These are phyloP conservation scores for Tragopan temminckii DNA, from an alignment of 2,797 vertebrate species.

Conservation along the genomic window DNA sequence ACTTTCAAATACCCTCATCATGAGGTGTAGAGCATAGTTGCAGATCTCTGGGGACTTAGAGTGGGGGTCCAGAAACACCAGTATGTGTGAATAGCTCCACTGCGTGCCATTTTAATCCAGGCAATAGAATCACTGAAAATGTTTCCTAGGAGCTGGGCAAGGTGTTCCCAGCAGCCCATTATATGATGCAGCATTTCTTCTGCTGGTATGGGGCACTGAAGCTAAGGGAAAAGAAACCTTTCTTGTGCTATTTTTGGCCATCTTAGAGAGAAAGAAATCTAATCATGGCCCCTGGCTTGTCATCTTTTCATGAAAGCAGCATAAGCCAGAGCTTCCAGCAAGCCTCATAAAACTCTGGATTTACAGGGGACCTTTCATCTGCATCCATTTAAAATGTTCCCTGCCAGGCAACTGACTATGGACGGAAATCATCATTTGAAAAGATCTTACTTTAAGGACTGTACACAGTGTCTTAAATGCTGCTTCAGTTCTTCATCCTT, in stretches of 20 bases:
- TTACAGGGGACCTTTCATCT: constrained; percentile 76
- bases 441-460: constrained; percentile 91
- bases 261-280: constrained; percentile 55
- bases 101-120: neutral
- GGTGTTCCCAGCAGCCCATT: neutral
- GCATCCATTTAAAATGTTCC: constrained; percentile 74
- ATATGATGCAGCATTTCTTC: constrained; percentile 44
- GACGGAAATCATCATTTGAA: constrained; percentile 55
- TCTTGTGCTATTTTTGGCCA: constrained; percentile 73
- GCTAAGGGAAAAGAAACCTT: constrained; percentile 52
- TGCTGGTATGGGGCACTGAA: constrained; percentile 22
- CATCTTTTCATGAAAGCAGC: constrained; percentile 76
- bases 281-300: constrained; percentile 67
- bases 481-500: constrained; percentile 92
- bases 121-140: neutral
- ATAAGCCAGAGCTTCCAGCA: constrained; percentile 61
- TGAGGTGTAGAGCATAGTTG: neutral
- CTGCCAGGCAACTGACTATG: constrained; percentile 59
- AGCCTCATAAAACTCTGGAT: constrained; percentile 70
- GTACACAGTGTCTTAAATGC: constrained; percentile 89
- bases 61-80: neutral
- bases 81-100: neutral
- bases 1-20: neutral
- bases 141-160: neutral
- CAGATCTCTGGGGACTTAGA: neutral